A percentile compares a stretch with the other conserved stretches of the same genome.
phyloP scores from a whole-genome alignment of 2,797 vertebrate genomes.

The Sorex maritimensis region DNA sequence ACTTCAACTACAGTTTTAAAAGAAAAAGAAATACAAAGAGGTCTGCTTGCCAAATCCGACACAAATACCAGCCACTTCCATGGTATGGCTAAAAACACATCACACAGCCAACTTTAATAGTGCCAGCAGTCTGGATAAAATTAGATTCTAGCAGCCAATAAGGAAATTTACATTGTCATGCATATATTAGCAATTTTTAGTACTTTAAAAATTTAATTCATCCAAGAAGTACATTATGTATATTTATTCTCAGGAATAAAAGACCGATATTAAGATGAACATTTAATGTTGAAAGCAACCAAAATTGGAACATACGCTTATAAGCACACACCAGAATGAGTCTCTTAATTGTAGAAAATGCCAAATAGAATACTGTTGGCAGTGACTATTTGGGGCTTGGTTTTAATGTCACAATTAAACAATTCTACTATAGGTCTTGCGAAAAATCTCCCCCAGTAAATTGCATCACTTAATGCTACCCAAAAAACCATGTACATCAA shows the following conservation, averaged over 20 bases:
- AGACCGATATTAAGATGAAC: not conserved
- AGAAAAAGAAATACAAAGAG: not conserved
- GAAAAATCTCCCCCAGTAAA: not conserved
- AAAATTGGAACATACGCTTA: not conserved
- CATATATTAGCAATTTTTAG: slow-evolving; percentile 55
- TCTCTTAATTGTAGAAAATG: not conserved
- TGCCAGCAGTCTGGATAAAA: slow-evolving; percentile 12
- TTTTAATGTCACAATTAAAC: slow-evolving; percentile 16
- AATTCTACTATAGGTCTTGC: not conserved
- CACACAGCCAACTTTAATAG: not conserved
- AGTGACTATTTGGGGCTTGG: not conserved
- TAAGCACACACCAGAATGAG: not conserved
- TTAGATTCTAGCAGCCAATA: slow-evolving; percentile 1
- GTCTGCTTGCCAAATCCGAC: not conserved
- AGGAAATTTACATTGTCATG: slow-evolving; percentile 45
- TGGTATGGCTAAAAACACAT: not conserved
- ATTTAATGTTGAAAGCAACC: not conserved
- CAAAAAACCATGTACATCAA: slow-evolving; percentile 17
- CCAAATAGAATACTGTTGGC: not conserved
- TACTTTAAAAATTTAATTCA: slow-evolving; percentile 63
- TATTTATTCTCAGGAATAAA: slow-evolving; percentile 33
- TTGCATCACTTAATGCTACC: not conserved
- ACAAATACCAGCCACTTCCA: not conserved
- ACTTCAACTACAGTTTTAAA: too few relatives aligned
- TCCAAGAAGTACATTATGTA: slow-evolving; percentile 16